phyloP scores from a whole-genome alignment of 2,113 vertebrate species.

The Neolamprologus brichardi region DNA sequence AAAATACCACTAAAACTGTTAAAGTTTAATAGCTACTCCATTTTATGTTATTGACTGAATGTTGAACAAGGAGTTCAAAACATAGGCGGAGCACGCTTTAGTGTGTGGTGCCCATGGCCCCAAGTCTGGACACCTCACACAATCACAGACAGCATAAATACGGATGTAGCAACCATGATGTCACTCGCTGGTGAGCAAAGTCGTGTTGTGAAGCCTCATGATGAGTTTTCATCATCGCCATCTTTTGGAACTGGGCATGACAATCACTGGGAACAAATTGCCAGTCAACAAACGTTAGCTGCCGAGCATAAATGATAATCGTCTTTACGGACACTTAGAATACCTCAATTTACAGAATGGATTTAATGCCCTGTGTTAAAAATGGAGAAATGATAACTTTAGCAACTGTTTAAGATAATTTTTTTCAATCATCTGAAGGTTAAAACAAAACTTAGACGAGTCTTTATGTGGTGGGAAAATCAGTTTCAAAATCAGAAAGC shows the following conservation, averaged over 20 bases:
- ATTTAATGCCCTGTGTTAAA: not conserved
- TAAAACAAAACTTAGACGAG: not conserved
- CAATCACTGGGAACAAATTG: not conserved
- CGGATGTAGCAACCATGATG: fast-evolving
- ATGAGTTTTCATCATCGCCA: not conserved
- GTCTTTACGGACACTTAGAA: not conserved
- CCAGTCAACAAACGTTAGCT: not conserved
- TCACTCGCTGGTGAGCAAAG: not conserved
- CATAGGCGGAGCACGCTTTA: not conserved
- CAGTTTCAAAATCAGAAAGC: not conserved
- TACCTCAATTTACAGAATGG: not conserved
- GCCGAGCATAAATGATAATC: not conserved
- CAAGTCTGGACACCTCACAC: not conserved
- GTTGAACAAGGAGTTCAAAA: not conserved
- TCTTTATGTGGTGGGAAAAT: not conserved
- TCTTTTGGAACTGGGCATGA: not conserved
- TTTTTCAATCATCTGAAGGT: not conserved
- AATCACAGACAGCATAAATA: not conserved
- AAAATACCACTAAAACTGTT: not conserved
- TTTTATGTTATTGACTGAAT: not conserved
- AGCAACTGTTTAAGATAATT: not conserved
- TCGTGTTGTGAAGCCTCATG: not conserved
- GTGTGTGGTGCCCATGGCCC: not conserved
- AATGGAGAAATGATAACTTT: not conserved
- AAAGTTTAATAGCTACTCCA: not conserved